Evolutionary conservation across 2,113 vertebrate genomes (phyloP).

Genomic region (Siniperca knerii): DNA sequence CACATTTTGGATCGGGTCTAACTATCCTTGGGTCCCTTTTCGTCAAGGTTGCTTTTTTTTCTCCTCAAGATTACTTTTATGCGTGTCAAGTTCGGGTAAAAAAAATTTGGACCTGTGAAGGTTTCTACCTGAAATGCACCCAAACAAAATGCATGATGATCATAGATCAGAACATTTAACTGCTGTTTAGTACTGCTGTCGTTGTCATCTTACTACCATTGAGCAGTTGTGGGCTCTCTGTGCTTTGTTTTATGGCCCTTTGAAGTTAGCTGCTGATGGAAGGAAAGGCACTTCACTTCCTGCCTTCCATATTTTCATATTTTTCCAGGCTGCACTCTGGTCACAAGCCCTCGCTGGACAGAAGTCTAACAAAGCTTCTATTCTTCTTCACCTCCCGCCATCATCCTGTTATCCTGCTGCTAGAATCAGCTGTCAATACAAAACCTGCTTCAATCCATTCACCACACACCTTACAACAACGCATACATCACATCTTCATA

Average conservation of each 20-base stretch:
- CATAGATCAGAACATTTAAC: background rate
- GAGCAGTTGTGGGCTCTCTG: slow-evolving; percentile 5
- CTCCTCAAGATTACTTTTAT: background rate
- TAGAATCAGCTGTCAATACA: slow-evolving; percentile 36
- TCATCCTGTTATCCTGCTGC: slow-evolving; percentile 32
- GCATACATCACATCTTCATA: background rate
- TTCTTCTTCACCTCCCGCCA: slow-evolving; percentile 35
- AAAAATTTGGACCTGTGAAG: background rate
- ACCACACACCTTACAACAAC: slow-evolving; percentile 36
- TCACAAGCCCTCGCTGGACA: slow-evolving; percentile 22
- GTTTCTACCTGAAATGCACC: background rate
- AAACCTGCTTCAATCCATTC: slow-evolving; percentile 46
- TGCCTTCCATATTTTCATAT: slow-evolving; percentile 38
- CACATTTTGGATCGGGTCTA: background rate
- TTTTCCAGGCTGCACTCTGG: slow-evolving; percentile 23
- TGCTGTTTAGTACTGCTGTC: background rate
- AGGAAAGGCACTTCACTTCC: slow-evolving; percentile 41
- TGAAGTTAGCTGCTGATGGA: slow-evolving; percentile 27
- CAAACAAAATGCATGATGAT: background rate
- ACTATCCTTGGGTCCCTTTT: background rate
- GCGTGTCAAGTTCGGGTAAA: background rate
- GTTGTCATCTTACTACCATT: background rate
- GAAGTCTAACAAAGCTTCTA: slow-evolving; percentile 31
- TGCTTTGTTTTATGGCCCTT: slow-evolving; percentile 17
- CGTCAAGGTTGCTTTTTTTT: background rate